Evolutionary conservation across 2,888 invertebrate species (phyloP), one percentile per base, ranked within the genome.

Genomic region (Vandiemenella viatica): DNA sequence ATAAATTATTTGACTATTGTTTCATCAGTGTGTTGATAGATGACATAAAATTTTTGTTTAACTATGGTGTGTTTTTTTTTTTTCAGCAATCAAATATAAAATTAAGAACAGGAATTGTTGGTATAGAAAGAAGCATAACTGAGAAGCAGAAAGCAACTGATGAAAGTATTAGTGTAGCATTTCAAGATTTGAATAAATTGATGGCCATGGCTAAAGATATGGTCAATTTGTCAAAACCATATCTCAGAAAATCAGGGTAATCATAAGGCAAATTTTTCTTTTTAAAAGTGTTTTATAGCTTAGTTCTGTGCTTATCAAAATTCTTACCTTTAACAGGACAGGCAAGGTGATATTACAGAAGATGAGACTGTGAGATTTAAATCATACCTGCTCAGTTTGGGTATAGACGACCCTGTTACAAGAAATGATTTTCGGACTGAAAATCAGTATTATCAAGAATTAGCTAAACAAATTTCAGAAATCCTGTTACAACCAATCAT

Each of bases 141-240:
- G 87, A 91, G 61, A 88, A 88, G 62, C 88, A 92, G 44, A 83
- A 85, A 65, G 85, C 84, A 38, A 91, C 93, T 0, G 90, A 93
- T 68, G 80, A 86, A 61, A 91, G 86, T 62, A 97, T 98, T 58
- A 80, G 79, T 15, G 74, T 83, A 56, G 97, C 98, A 1, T 98
- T 99, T 69, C 85, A 96, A 68, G 98, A 99, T 69, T 75, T 98
- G 48, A 85, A 74, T 60, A 88, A 90, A 60, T 72, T 98, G 3
- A 98, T 99, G 88, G 79, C 78, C 19, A 90, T 89, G 79, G 97
- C 97, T 0, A 89, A 93, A 65, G 95, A 97, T 58, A 98, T 98
- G 98, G 97, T 98, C 40, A 69, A 73, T 1, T 70, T 98, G 56
- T 90, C 96, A 0, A 89, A 64, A 83, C 76, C 56, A 96, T 98